Evolutionary conservation across 64 coral and sea anemone species (phyloP), one percentile per base, ranked within the genome.

Genomic region (Montipora capricornis): DNA sequence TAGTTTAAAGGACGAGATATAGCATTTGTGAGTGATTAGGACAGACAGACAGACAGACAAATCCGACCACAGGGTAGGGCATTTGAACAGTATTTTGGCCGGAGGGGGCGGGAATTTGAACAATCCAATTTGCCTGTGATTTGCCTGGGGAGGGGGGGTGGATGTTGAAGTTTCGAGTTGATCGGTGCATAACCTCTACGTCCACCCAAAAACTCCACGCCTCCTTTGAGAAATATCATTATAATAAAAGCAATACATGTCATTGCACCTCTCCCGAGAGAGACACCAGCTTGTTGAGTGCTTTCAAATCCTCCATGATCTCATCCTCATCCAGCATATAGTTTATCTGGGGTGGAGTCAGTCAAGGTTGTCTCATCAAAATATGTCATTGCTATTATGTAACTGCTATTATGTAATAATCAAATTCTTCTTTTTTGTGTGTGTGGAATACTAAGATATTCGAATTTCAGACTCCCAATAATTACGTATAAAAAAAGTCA

Each of bases 311-410:
- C 37, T 98, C 97, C 83, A 98, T 75, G 24, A 98, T 98, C 44
- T 95, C 97, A 74, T 94, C 89, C 44, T 99, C 95, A 60, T 99
- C 98, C 47, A 99, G 92, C 66, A 99, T 89, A 22, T 91, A 94
- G 75, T 96, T 99, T 64, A 99, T 94, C 57, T 99, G 98, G 66
- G 95, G 95, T 99, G 22, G 67, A 75, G 17, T 69, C 37, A 53
- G 89, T 97, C 91, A 97, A 97, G 89, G 77, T 70, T 62, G 17
- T 48, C 24, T 17, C 3, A 77, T 37, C 22, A 24, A 8, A 17
- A 70, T 50, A 70, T 53, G 66, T 26, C 16, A 73, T 16, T 5
- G 29, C 29, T 37, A 37, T 29, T 50, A 70, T 53, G 66, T 26
- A 4, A 73, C 8, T 5, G 29, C 29, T 37, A 37, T 37, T 37